Base-by-base conservation (phyloP, 2,888 invertebrate genomes). In the Drosophila borealis region DNA sequence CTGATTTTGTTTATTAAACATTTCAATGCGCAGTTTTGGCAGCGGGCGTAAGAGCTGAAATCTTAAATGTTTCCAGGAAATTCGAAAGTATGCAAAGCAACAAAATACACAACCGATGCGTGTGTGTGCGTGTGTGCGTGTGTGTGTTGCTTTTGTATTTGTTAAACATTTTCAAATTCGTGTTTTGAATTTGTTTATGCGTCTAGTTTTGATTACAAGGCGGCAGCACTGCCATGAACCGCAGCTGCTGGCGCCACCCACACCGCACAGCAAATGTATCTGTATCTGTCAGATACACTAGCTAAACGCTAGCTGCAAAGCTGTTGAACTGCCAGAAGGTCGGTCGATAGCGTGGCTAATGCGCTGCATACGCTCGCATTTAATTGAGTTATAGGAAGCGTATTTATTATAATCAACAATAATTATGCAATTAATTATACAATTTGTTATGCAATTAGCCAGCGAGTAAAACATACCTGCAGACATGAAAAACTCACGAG, bases 11-110 rank as follows among this genome's bases (percentile, higher is more conserved):
- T 84, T 84, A 87, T 68, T 54, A 49, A 70, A 70, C 64, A 70
- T 68, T 72, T 69, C 57, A 46, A 34, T 61, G 44, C 50, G 72
- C 68, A 65, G 46, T 55, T 62, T 56, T 51, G 21, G 45, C 62
- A 42, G 44, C 51, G 36, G 33, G 49, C 59, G 51, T 25, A 65
- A 55, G 51, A 53, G 29, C 34, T 65, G 69, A 70, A 67, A 67
- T 60, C 48, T 71, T 75, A 73, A 68, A 76, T 78, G 56, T 73
- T 83, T 88, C 80, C 86, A 66, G 83, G 88, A 86, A 86, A 88
- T 70, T 63, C 62, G 42, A 60, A 80, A 82, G 65, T 64, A 54
- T 64, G 48, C 68, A 51, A 73, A 77, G 67, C 48, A 60, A 62
- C 25, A 67, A 39, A 48, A 21, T 21, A 1, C 17, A 13, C 33